Conservation (phyloP, 2,797 vertebrate species). For the Philypnodon macrostomus region DNA sequence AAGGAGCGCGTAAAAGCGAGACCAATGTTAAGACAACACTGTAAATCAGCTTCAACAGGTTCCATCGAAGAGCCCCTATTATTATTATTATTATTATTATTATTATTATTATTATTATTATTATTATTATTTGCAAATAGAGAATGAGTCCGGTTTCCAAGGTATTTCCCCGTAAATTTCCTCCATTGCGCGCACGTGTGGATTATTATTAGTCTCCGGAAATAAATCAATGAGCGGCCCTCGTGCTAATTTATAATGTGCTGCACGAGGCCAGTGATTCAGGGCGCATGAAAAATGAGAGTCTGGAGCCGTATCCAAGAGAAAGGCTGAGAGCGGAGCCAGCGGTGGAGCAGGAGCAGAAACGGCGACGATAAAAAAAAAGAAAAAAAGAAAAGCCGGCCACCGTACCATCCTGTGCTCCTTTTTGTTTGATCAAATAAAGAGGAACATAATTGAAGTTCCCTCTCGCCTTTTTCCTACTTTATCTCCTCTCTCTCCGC, state of each 20-base stretch:
- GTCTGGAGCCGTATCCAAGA: slow-evolving; percentile 52
- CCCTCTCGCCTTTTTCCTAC: slow-evolving; percentile 14
- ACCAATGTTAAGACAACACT: slow-evolving; percentile 36
- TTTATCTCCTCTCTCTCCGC: slow-evolving; percentile 11
- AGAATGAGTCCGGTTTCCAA: slow-evolving; percentile 19
- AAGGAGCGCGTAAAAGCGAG: slow-evolving; percentile 51
- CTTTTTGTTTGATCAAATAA: slow-evolving; percentile 47
- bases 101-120: slow-evolving; percentile 17
- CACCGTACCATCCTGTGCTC: background rate
- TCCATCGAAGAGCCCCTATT: slow-evolving; percentile 1
- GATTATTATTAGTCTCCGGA: slow-evolving; percentile 64
- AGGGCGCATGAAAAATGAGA: slow-evolving; percentile 64
- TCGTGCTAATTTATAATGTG: slow-evolving; percentile 67
- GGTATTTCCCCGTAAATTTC: slow-evolving; percentile 43
- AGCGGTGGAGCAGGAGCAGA: background rate
- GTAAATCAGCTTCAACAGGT: slow-evolving; percentile 23
- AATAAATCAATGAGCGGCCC: slow-evolving; percentile 71
- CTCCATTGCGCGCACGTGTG: slow-evolving; percentile 40
- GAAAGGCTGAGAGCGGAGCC: slow-evolving; percentile 33
- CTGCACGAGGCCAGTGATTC: slow-evolving; percentile 53
- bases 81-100: slow-evolving; percentile 22
- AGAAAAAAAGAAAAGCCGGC: slow-evolving; percentile 49
- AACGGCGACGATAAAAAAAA: slow-evolving; percentile 7
- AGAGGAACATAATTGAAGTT: slow-evolving; percentile 53
- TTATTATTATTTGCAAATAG: slow-evolving; percentile 13